A percentile compares a stretch with the other conserved stretches of the same genome.
Conservation (phyloP, 23 tunicate genomes). For the Corella eumyota region DNA sequence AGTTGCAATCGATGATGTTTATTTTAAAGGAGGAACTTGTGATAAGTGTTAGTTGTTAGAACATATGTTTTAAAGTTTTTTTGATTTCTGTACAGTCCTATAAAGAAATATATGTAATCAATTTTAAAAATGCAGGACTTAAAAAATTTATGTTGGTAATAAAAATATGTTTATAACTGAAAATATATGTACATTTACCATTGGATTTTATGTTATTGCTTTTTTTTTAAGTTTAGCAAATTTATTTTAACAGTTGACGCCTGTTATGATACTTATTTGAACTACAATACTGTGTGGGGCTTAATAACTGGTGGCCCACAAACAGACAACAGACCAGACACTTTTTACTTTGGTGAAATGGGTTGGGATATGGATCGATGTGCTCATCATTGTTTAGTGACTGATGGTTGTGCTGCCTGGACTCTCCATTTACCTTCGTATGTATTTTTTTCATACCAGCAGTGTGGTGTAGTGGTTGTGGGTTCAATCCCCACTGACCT, state of each 20-base stretch:
- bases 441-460: background rate
- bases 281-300: slow-evolving; percentile 12
- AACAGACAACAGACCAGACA: slow-evolving; percentile 23
- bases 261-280: slow-evolving; percentile 33
- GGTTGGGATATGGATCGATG: slow-evolving; percentile 43
- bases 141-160: no score
- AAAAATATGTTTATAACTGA: no score
- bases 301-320: slow-evolving; percentile 12
- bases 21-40: slow-evolving; percentile 32
- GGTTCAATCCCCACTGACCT: no score
- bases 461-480: no score
- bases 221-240: no score
- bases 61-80: no score
- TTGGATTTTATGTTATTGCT: no score
- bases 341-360: slow-evolving; percentile 39
- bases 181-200: no score
- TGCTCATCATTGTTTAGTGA: slow-evolving; percentile 33
- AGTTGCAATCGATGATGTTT: slow-evolving; percentile 50
- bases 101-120: no score
- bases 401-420: slow-evolving; percentile 39
- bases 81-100: no score
- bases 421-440: slow-evolving; percentile 35
- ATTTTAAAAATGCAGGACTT: no score
- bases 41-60: slow-evolving; percentile 23
- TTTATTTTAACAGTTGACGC: slow-evolving; percentile 24